Evolutionary conservation across 2,113 vertebrate genomes (phyloP).

Genomic region (Xiphophorus couchianus): DNA sequence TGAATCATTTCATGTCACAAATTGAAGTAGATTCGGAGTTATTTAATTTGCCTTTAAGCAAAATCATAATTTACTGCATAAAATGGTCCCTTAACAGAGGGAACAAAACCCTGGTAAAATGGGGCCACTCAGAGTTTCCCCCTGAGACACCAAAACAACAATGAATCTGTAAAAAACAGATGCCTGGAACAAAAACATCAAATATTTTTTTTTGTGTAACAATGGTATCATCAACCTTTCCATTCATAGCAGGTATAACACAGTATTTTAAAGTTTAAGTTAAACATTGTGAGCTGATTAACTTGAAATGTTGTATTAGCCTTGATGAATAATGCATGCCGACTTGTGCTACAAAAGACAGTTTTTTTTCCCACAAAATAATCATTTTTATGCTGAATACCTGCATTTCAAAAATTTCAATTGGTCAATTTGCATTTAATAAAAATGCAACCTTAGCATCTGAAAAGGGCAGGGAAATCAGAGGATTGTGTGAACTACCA

Average conservation of each 20-base stretch:
- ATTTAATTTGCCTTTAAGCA: constrained; percentile 56
- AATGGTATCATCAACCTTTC: constrained; percentile 60
- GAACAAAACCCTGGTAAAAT: constrained; percentile 33
- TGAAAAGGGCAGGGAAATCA: constrained; percentile 52
- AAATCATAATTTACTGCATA: constrained; percentile 40
- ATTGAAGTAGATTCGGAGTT: constrained; percentile 20
- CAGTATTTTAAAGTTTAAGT: constrained; percentile 43
- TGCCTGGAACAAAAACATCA: constrained; percentile 46
- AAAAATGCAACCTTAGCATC: constrained; percentile 68
- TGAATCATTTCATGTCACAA: constrained; percentile 27
- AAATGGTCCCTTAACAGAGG: constrained; percentile 47
- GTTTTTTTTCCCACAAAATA: constrained; percentile 40
- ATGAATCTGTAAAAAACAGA: constrained; percentile 67
- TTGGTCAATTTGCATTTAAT: constrained; percentile 68
- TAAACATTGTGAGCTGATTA: constrained; percentile 43
- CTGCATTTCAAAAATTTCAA: constrained; percentile 52
- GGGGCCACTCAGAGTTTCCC: constrained; percentile 32
- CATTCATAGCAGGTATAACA: constrained; percentile 40
- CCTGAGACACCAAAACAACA: constrained; percentile 26
- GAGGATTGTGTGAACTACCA: constrained; percentile 27
- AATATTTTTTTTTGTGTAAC: constrained; percentile 53
- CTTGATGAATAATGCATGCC: constrained; percentile 59
- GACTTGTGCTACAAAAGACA: constrained; percentile 41
- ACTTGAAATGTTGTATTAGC: constrained; percentile 56
- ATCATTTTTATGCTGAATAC: constrained; percentile 52